Percentiles rank a stretch among this genome's conserved stretches.
phyloP scores from a whole-genome alignment of 1,140 invertebrate genomes.

The Drosophila oshimai region DNA sequence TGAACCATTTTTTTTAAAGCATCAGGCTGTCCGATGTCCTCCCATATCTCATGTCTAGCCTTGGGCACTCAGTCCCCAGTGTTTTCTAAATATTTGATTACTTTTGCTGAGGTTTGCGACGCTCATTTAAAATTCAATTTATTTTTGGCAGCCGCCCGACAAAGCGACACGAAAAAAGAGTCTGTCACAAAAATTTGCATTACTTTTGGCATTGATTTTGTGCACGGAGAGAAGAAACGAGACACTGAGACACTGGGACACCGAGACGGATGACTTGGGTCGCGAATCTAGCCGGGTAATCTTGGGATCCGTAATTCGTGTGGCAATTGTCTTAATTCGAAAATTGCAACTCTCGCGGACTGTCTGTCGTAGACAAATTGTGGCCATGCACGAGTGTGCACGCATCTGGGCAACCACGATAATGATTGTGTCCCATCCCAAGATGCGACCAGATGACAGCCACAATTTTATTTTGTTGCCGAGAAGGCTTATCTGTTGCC shows the following conservation, averaged over 20 bases:
- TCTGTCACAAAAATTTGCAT: slow-evolving; percentile 51
- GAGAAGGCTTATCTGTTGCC: slow-evolving; percentile 10
- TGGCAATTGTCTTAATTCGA: slow-evolving; percentile 77
- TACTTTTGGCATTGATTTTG: slow-evolving; percentile 74
- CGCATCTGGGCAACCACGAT: slow-evolving; percentile 51
- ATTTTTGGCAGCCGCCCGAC: slow-evolving; percentile 46
- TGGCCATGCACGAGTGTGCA: slow-evolving; percentile 61
- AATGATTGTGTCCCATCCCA: slow-evolving; percentile 42
- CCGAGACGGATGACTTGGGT: slow-evolving; percentile 20
- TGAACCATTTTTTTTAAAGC: not conserved
- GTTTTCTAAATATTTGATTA: slow-evolving; percentile 69
- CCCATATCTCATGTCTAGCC: slow-evolving; percentile 39
- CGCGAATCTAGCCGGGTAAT: slow-evolving; percentile 19
- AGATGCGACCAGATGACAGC: slow-evolving; percentile 30
- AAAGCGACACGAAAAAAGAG: not conserved
- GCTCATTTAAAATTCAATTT: slow-evolving; percentile 76
- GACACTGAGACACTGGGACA: not conserved
- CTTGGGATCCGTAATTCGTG: slow-evolving; percentile 49
- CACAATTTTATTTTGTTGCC: not conserved
- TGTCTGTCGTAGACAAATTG: slow-evolving; percentile 54
- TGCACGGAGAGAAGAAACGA: not conserved
- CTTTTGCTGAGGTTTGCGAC: slow-evolving; percentile 36
- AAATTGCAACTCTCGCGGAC: slow-evolving; percentile 66
- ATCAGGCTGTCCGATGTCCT: not conserved
- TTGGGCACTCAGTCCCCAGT: slow-evolving; percentile 28